Base-by-base conservation (phyloP, 2,888 invertebrate species). In the Apomyelois bistriatella region DNA sequence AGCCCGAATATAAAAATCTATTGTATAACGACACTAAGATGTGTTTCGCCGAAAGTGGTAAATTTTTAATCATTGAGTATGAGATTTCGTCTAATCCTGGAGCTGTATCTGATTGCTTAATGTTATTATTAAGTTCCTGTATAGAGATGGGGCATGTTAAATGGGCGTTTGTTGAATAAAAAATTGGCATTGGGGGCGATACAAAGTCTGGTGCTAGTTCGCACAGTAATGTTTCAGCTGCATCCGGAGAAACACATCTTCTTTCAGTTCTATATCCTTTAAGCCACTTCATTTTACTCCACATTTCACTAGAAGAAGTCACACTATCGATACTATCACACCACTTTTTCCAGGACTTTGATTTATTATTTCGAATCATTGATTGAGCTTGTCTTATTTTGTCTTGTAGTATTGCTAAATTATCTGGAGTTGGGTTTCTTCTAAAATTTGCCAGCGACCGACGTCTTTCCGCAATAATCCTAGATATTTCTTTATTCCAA, bases 401-500 rank as follows among this genome's bases (percentile, higher is more conserved):
- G 7, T 49, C 13, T 43, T 58, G 6, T 1, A 66, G 35, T 3
- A 7, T 12, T 3, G 36, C 16, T 0, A 57, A 28, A 53, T 67
- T 66, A 2, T 35, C 5, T 0, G 65, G 65, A 5, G 58, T 56
- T 0, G 68, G 65, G 37, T 63, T 64, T 7, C 54, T 38, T 50
- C 68, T 55, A 42, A 70, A 65, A 10, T 36, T 36, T 0, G 59
- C 13, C 3, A 68, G 37, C 0, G 63, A 60, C 12, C 59, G 38
- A 5, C 63, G 43, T 4, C 65, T 59, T 48, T 60, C 51, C 2
- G 63, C 65, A 3, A 68, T 58, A 9, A 48, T 35, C 53, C 57
- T 60, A 3, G 67, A 68, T 8, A 68, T 16, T 4, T 41, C 35
- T 30, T 52, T 3, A 35, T 52, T 59, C 66, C 68, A 72, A 47